Evolutionary conservation across 2,113 vertebrate genomes (phyloP).

Genomic region (Tachycineta bicolor): DNA sequence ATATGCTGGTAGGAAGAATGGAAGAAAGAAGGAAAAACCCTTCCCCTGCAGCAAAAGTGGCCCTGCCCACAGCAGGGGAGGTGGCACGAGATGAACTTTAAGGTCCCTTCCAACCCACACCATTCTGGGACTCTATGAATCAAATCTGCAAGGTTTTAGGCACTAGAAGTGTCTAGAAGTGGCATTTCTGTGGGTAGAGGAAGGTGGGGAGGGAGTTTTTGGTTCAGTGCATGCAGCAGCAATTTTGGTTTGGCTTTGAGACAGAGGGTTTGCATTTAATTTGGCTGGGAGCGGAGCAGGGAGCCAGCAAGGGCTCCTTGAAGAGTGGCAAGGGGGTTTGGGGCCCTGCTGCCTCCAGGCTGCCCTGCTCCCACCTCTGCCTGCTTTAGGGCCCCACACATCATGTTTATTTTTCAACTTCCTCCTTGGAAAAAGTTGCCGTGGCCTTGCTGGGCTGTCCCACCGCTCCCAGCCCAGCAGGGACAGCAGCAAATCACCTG

Average conservation of each 20-base stretch:
- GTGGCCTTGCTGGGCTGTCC: not conserved
- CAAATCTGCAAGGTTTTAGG: fast-evolving
- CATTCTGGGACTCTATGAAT: fast-evolving
- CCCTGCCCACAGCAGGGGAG: not conserved
- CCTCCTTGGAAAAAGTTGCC: not conserved
- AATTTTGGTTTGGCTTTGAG: not conserved
- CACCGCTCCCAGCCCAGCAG: fast-evolving
- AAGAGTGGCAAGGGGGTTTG: not conserved
- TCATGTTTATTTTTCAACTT: not conserved
- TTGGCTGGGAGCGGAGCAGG: not conserved
- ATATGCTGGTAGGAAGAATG: not conserved
- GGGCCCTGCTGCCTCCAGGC: no score
- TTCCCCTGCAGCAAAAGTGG: not conserved
- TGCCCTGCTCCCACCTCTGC: fast-evolving
- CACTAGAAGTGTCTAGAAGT: not conserved
- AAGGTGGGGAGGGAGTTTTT: not conserved
- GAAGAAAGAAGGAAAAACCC: not conserved
- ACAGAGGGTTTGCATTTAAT: not conserved
- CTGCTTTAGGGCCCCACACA: not conserved
- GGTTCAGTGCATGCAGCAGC: fast-evolving
- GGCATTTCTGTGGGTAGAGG: not conserved
- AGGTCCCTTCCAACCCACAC: not conserved
- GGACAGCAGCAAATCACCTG: not conserved
- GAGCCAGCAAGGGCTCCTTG: not conserved
- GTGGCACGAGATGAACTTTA: not conserved